Evolutionary conservation across 2,888 invertebrate species (phyloP).

Genomic region (Pterostichus madidus): DNA sequence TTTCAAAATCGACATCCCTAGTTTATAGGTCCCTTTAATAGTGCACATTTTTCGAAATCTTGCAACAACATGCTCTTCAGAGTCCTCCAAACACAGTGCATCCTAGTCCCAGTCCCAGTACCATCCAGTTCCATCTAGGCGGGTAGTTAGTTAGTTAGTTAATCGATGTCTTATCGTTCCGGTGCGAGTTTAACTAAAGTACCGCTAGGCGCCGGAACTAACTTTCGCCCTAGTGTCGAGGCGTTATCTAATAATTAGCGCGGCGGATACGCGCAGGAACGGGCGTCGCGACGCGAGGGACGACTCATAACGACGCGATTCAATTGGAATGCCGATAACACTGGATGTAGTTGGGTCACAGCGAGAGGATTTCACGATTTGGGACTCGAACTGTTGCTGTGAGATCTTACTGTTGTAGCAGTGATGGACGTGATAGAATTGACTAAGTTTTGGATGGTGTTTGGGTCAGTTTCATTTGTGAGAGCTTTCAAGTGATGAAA

Average conservation of each 20-base stretch:
- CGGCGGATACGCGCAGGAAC: constrained; percentile 28
- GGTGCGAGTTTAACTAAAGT: constrained; percentile 63
- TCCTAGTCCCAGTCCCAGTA: too few species aligned
- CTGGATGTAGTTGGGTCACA: not conserved
- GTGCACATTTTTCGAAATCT: too few species aligned
- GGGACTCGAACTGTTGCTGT: constrained; percentile 24
- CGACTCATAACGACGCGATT: constrained; percentile 52
- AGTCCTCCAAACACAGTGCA: too few species aligned
- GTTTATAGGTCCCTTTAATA: too few species aligned
- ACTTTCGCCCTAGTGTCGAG: constrained; percentile 60
- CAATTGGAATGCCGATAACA: constrained; percentile 59
- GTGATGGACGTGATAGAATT: constrained; percentile 38
- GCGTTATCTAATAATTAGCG: constrained; percentile 66
- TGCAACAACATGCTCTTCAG: too few species aligned
- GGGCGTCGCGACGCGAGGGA: not conserved
- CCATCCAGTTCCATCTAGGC: too few species aligned
- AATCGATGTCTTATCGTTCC: constrained; percentile 65
- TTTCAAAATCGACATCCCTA: too few species aligned
- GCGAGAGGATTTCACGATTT: constrained; percentile 18
- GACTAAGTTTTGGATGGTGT: constrained; percentile 7
- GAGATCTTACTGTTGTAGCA: not conserved
- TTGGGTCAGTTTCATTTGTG: constrained; percentile 25
- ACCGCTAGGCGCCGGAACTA: constrained; percentile 57
- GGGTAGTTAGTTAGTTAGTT: constrained; percentile 29
- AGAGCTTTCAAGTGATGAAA: not conserved